These are phyloP conservation scores for Phodopus roborovskii DNA, from an alignment of 2,113 vertebrate species.

Conservation along the genomic window DNA sequence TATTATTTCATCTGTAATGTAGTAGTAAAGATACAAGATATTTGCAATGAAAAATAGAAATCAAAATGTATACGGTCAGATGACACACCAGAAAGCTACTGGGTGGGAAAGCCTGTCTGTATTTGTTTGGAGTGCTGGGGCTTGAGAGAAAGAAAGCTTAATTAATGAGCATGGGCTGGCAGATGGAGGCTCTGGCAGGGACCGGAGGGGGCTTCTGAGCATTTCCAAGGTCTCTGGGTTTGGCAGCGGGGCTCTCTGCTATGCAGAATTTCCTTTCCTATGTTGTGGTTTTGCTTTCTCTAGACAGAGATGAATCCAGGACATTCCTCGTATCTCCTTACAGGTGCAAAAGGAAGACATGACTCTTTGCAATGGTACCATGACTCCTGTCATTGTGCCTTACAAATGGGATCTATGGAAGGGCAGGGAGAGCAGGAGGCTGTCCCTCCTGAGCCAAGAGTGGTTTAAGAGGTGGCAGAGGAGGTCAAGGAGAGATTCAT, in stretches of 20 bases:
- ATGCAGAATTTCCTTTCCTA: not conserved
- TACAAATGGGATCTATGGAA: not conserved
- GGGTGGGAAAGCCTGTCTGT: constrained; percentile 14
- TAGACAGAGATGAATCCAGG: not conserved
- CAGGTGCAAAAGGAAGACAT: not conserved
- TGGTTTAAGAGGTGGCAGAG: no score
- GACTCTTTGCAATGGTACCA: not conserved
- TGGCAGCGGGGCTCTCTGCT: not conserved
- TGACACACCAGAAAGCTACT: not conserved
- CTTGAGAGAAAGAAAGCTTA: constrained; percentile 18
- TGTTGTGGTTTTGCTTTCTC: not conserved
- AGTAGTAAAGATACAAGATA: not conserved
- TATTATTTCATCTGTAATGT: not conserved
- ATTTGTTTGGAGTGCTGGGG: not conserved
- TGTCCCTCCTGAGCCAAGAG: not conserved
- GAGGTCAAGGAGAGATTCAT: not conserved
- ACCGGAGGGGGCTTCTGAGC: not conserved
- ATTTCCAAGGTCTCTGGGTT: not conserved
- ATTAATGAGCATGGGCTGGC: constrained; percentile 31
- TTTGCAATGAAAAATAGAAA: constrained; percentile 30
- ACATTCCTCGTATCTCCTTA: not conserved
- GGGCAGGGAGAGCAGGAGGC: not conserved
- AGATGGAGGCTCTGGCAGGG: constrained; percentile 26
- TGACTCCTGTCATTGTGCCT: not conserved
- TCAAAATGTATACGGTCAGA: not conserved